Conservation (phyloP, 2,113 vertebrate species). For the Podiceps cristatus region DNA sequence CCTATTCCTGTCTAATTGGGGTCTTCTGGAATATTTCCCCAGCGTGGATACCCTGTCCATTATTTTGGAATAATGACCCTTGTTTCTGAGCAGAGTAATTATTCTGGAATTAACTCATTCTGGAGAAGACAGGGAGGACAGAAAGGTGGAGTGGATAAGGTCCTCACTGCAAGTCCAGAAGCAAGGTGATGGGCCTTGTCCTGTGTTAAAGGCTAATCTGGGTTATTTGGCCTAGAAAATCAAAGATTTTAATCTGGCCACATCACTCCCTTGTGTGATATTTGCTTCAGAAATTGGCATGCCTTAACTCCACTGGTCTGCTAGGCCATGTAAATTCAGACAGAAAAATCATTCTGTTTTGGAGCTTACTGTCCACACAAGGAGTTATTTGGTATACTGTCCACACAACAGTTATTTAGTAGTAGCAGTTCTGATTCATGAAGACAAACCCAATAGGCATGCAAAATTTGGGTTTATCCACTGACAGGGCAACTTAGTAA, state of each 20-base stretch:
- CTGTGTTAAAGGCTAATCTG: neutral
- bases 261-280: neutral
- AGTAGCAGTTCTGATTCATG: neutral
- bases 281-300: neutral
- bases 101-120: neutral
- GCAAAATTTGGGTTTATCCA: neutral
- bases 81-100: neutral
- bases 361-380: neutral
- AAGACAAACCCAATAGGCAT: neutral
- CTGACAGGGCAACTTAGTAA: neutral
- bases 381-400: neutral
- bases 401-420: neutral
- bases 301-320: neutral
- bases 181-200: neutral
- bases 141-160: neutral
- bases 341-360: neutral
- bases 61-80: neutral
- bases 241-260: neutral
- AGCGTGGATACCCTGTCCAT: fast-evolving
- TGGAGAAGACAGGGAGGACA: neutral
- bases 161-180: neutral
- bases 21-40: neutral
- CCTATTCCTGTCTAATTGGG: too few species aligned
- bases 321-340: neutral
- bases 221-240: neutral